Evolutionary conservation across 2,888 invertebrate species (phyloP).

Genomic region (Conops quadrifasciatus): DNA sequence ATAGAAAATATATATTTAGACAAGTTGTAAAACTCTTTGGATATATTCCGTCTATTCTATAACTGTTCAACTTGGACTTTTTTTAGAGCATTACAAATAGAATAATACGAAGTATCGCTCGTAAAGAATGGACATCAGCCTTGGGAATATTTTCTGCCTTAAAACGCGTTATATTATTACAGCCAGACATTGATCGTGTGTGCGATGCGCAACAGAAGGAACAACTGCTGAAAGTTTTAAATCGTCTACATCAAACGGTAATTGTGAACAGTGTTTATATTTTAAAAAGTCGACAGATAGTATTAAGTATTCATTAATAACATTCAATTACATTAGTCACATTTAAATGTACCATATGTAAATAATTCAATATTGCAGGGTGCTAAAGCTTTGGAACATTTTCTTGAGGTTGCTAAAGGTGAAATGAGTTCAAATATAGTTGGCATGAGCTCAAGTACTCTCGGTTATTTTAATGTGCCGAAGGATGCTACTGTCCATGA

Average conservation of each 20-base stretch:
- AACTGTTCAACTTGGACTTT: constrained; percentile 17
- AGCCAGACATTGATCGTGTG: constrained; percentile 83
- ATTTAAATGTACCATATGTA: neutral
- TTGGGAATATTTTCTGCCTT: constrained; percentile 84
- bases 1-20: too few species aligned
- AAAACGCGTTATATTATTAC: constrained; percentile 78
- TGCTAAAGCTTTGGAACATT: constrained; percentile 89
- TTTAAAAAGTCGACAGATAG: neutral
- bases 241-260: constrained; percentile 79
- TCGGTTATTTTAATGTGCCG: constrained; percentile 68
- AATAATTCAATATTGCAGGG: constrained; percentile 70
- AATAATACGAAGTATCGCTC: constrained; percentile 78
- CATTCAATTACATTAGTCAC: neutral
- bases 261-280: constrained; percentile 37
- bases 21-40: neutral
- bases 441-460: constrained; percentile 61
- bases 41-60: neutral
- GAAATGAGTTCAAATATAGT: constrained; percentile 80
- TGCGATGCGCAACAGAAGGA: constrained; percentile 75
- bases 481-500: constrained; percentile 99
- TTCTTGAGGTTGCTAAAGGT: constrained; percentile 84
- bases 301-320: neutral
- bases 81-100: constrained; percentile 75
- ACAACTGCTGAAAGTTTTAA: constrained; percentile 78
- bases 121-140: constrained; percentile 82